Base-by-base conservation (phyloP, 2,888 invertebrate genomes). In the Epinotia ramella region DNA sequence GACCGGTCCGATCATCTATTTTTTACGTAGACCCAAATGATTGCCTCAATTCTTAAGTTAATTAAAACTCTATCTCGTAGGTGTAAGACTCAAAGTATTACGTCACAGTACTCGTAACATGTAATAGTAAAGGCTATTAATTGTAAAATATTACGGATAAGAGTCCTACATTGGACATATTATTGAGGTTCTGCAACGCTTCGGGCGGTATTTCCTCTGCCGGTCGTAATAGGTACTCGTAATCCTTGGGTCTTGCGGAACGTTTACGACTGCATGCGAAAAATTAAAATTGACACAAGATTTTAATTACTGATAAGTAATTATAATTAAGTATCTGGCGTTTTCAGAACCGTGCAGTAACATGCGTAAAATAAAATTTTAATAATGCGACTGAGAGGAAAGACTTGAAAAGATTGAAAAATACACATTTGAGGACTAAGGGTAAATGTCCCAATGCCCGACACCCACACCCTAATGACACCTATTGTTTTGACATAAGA, bases 111-210 rank as follows among this genome's bases (percentile, higher is more conserved):
- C 62, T 77, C 65, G 72, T 72, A 68, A 70, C 73, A 60, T 56
- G 69, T 70, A 77, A 77, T 65, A 49, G 68, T 60, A 68, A 69
- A 66, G 57, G 77, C 77, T 69, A 78, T 78, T 78, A 78, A 74
- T 78, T 74, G 77, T 74, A 72, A 77, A 72, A 67, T 69, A 72
- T 77, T 73, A 76, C 73, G 24, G 66, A 71, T 59, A 65, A 64
- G 60, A 70, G 71, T 75, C 74, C 74, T 65, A 74, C 64, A 65
- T 69, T 40, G 65, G 66, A 59, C 59, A 44, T 9, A 44, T 44
- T 40, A 44, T 64, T 56, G 57, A 59, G 49, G 44, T 74, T 66
- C 63, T 64, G 69, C 28, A 69, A 70, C 16, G 44, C 64, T 59
- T 65, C 16, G 28, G 33, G 46, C 63, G 63, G 62, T 18, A 24